phyloP scores from a whole-genome alignment of 2,113 vertebrate species.

The Gallinago jamesoni region DNA sequence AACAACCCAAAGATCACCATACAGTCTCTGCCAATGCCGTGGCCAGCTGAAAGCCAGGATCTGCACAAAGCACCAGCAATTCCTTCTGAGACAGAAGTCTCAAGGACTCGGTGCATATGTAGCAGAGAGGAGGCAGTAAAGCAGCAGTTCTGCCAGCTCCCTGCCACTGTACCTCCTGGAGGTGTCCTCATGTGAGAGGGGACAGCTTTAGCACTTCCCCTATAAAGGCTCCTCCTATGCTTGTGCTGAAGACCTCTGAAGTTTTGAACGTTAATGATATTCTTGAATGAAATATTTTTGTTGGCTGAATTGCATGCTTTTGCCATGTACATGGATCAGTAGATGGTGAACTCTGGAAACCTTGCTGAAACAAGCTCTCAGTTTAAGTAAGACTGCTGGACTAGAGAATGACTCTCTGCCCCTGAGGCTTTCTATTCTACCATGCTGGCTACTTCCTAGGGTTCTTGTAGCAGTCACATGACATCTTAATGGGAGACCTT shows the following conservation, averaged over 20 bases:
- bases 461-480: not conserved
- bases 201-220: not conserved
- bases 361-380: not conserved
- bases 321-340: not conserved
- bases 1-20: conserved; percentile 11
- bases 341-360: not conserved
- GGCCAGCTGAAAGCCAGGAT: not conserved
- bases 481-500: not conserved
- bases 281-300: not conserved
- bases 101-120: not conserved
- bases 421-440: not conserved
- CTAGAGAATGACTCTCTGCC: not conserved
- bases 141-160: not conserved
- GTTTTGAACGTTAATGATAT: not conserved
- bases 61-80: not conserved
- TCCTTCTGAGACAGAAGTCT: not conserved
- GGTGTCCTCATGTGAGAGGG: not conserved
- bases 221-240: not conserved
- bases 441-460: not conserved
- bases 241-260: not conserved
- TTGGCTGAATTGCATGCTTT: not conserved
- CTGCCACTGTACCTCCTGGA: not conserved
- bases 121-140: not conserved
- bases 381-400: not conserved
- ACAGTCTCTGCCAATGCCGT: not conserved